Percentiles rank a stretch among this genome's conserved stretches.
Conservation (phyloP, 2,797 vertebrate species). For the Chelonia mydas region DNA sequence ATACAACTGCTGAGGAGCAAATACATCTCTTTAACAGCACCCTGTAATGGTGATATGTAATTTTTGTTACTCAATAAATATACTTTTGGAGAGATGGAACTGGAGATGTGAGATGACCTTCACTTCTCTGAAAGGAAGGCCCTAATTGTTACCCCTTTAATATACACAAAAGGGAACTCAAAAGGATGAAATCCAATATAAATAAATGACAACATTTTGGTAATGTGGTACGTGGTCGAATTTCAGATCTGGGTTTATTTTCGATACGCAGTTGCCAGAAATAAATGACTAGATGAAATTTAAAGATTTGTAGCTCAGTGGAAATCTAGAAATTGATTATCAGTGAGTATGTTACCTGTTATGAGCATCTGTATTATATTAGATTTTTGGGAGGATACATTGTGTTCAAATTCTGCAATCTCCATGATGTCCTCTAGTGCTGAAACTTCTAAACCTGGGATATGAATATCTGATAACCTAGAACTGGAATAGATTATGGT, state of each 20-base stretch:
- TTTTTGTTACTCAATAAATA: constrained; percentile 69
- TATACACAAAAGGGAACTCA: not conserved
- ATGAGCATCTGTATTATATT: constrained; percentile 11
- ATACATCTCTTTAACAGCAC: constrained; percentile 55
- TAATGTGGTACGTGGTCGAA: constrained; percentile 61
- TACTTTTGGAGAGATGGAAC: constrained; percentile 26
- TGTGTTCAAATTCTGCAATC: not conserved
- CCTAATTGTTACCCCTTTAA: constrained; percentile 41
- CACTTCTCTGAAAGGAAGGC: constrained; percentile 52
- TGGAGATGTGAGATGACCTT: constrained; percentile 54
- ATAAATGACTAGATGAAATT: constrained; percentile 13
- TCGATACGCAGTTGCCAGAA: constrained; percentile 52
- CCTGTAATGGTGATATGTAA: constrained; percentile 66
- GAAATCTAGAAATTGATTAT: constrained; percentile 11
- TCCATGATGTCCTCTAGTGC: not conserved
- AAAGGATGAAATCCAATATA: constrained; percentile 57
- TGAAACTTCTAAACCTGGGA: not conserved
- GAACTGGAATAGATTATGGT: not conserved
- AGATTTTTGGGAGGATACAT: not conserved
- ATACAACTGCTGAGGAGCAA: constrained; percentile 57
- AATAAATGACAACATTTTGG: constrained; percentile 62
- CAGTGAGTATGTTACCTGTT: not conserved
- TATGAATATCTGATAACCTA: not conserved
- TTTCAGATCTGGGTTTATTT: constrained; percentile 54
- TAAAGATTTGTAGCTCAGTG: not conserved